Evolutionary conservation across 2,888 invertebrate species (phyloP).

Genomic region (Hyles lineata): DNA sequence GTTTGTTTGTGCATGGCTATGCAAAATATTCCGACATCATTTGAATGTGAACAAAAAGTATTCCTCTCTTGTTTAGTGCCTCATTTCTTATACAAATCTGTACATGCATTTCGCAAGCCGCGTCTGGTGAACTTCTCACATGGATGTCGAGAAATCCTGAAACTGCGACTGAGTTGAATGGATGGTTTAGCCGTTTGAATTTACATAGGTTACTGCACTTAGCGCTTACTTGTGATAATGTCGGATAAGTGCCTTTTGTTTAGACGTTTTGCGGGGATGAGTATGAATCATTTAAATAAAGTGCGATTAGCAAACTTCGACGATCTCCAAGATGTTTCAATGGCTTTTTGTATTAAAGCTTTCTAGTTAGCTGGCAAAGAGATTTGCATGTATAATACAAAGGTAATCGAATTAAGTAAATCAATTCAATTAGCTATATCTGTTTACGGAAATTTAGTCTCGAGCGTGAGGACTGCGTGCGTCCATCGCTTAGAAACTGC

Average conservation of each 20-base stretch:
- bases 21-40: constrained; percentile 44
- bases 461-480: constrained; percentile 12
- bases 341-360: neutral
- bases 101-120: constrained; percentile 71
- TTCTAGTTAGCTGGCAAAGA: neutral
- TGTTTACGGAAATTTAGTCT: constrained; percentile 1
- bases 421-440: constrained; percentile 1
- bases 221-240: constrained; percentile 47
- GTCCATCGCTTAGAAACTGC: constrained; percentile 19
- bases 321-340: neutral
- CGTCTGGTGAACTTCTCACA: constrained; percentile 74
- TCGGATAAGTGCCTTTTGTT: constrained; percentile 37
- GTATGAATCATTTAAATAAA: constrained; percentile 18
- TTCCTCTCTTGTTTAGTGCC: constrained; percentile 64
- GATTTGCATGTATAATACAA: neutral
- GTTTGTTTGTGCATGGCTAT: neutral
- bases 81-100: constrained; percentile 79
- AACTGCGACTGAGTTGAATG: constrained; percentile 67
- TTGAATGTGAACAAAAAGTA: constrained; percentile 57
- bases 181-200: constrained; percentile 67
- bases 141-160: constrained; percentile 70
- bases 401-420: neutral
- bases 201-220: constrained; percentile 73
- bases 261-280: constrained; percentile 24
- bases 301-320: neutral